Base-by-base conservation (phyloP, 2,113 vertebrate genomes). In the Hippocampus barbouri region DNA sequence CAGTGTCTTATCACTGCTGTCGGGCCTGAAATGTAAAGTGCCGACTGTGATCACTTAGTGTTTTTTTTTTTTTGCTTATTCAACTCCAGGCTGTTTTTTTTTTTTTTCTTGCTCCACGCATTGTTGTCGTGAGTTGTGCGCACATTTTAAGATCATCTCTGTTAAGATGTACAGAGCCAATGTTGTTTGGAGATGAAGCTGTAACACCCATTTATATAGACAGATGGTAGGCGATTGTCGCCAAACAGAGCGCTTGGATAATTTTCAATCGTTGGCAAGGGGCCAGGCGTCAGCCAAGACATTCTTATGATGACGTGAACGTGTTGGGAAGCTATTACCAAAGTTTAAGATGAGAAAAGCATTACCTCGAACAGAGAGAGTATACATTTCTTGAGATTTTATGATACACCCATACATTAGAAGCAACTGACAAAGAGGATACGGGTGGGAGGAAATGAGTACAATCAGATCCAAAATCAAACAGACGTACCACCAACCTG, bases 141-240 rank as follows among this genome's bases (percentile, higher is more conserved):
- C 74, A 76, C 79, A 23, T 88, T 89, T 87, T 86, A 85, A 88
- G 80, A 82, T 89, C 81, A 79, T 89, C 87, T 88, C 81, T 84
- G 83, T 83, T 56, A 79, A 86, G 75, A 70, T 40, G 66, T 90
- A 83, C 85, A 16, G 81, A 89, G 85, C 88, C 90, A 86, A 83
- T 83, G 87, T 86, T 91, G 86, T 90, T 89, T 90, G 88, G 89
- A 90, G 89, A 91, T 90, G 87, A 91, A 83, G 85, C 88, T 84
- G 86, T 90, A 87, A 86, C 75, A 81, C 89, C 87, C 89, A 77
- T 87, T 85, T 77, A 85, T 81, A 81, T 84, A 90, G 89, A 89
- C 92, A 93, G 92, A 93, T 92, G 91, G 92, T 87, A 76, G 79
- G 86, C 72, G 81, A 85, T 88, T 89, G 87, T 91, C 87, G 90